Evolutionary conservation across 2,113 vertebrate genomes (phyloP), one percentile per base, ranked within the genome.

Genomic region (Megaceryle torquata): DNA sequence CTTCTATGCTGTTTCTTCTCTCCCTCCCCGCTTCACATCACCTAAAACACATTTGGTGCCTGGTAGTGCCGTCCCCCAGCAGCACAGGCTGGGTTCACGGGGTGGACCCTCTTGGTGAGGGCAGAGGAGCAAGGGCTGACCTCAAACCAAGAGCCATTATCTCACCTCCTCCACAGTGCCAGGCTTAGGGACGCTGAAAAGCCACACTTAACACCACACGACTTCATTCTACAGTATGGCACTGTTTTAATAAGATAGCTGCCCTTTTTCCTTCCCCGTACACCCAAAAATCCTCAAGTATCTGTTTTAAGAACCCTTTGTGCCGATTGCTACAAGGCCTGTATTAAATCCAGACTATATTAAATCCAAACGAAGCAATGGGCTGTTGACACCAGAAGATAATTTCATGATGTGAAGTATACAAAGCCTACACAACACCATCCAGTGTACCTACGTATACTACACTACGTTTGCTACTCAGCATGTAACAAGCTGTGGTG

Each of bases 241-340:
- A 48, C 20, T 77, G n/a, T n/a, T 65, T 82, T 69, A 64, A 84
- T 83, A 92, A 86, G 70, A 92, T 64, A 31, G 7, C 41, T 78
- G 17, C 64, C 91, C 92, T 64, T 75, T 78, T 88, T 60, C 88
- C 93, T 96, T 85, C 74, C 65, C 83, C 94, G 48, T 74, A 95
- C 92, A 63, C 89, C 90, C 86, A 37, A 37, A 96, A 93, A 89
- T 54, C 39, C 63, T 60, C 15, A 24, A 39, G 11, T 11, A 60
- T 7, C 50, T 44, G 44, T 18, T 44, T 48, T 25, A 60, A 25
- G 44, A 81, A 50, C 8, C 20, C 28, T 26, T 71, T 3, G 11
- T 11, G 15, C 46, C 53, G 54, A 13, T 24, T 77, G 14, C 51
- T 46, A 12, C 8, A 15, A n/a, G 41, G 51, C 18, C 51, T 26